Base-by-base conservation (phyloP, 2,797 vertebrate species). In the Forpus xanthops region DNA sequence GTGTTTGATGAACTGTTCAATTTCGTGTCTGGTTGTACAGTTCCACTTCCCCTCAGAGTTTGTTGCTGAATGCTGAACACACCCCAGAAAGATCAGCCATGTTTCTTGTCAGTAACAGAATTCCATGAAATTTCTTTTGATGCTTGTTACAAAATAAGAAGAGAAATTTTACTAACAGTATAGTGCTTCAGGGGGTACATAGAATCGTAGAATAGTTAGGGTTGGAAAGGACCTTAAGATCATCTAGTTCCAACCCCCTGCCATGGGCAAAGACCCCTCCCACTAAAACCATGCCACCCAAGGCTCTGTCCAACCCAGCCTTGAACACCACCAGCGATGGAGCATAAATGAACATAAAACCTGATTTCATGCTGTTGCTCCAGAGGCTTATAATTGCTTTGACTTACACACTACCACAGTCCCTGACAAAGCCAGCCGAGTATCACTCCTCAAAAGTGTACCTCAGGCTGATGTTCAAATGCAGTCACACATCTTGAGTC, bases 1-100 rank as follows among this genome's bases (percentile, higher is more conserved):
- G 53, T 58, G 80, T 90, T 66, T 56, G 77, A 87, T 76, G 20
- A 76, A 79, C 64, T 50, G 28, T 88, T 90, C 28, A 61, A 7
- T 73, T 83, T 44, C 74, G 85, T 19, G 5, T 44, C 15, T 68
- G 45, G 65, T 88, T 50, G 62, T 15, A 19, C 50, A 79, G 9
- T 44, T 90, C 37, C 28, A 42, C 30, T 79, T 94, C 52, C 75
- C 85, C 65, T 83, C 77, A 21, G 41, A 81, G 85, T 93, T 93
- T 93, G 75, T 75, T 85, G 78, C 88, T 62, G 58, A 92, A 83
- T 81, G 87, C 77, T 88, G 94, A 91, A 83, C 52, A 21, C 89
- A 74, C 82, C 80, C 74, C 83, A 87, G 92, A 85, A 88, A 85
- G 56, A 85, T 58, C 91, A 73, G 68, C 85, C 31, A 4, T 42